Percentiles rank a stretch among this genome's conserved stretches.
Conservation (phyloP, 2,113 vertebrate genomes). For the Cyprinus carpio region DNA sequence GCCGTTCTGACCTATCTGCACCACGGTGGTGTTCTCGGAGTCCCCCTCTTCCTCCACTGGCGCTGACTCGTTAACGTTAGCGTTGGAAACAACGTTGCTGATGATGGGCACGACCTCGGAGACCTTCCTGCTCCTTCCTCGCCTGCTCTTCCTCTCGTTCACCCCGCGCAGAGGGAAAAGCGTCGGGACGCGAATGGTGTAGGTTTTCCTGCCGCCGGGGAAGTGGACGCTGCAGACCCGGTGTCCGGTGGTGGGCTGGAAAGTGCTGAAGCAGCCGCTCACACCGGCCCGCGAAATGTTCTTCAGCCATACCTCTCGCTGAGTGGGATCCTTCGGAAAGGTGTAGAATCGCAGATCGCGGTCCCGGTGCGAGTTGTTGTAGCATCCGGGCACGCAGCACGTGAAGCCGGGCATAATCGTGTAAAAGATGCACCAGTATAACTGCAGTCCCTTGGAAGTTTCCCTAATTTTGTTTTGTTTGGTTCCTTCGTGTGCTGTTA, state of each 20-base stretch:
- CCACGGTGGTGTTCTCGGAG: constrained; percentile 71
- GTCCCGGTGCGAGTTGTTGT: constrained; percentile 96
- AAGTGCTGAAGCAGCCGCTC: constrained; percentile 96
- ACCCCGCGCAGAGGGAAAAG: constrained; percentile 92
- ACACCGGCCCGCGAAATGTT: constrained; percentile 96
- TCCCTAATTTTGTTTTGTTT: constrained; percentile 70
- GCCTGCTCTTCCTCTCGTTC: constrained; percentile 86
- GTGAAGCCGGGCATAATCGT: constrained; percentile 77
- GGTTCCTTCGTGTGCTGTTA: constrained; percentile 71
- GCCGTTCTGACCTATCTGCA: constrained; percentile 75
- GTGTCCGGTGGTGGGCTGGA: constrained; percentile 95
- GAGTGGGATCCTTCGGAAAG: constrained; percentile 90
- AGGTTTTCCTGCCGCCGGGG: constrained; percentile 93
- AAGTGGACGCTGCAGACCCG: constrained; percentile 96
- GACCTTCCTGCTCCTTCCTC: constrained; percentile 72
- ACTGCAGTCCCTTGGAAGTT: constrained; percentile 48
- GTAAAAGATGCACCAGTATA: not conserved
- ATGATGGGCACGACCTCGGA: constrained; percentile 63
- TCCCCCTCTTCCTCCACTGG: constrained; percentile 65
- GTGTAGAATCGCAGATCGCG: constrained; percentile 96
- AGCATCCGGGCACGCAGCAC: constrained; percentile 84
- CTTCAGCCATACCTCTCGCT: constrained; percentile 92
- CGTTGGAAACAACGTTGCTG: constrained; percentile 60
- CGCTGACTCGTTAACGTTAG: constrained; percentile 55
- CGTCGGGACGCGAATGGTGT: constrained; percentile 91